Evolutionary conservation across 2,797 vertebrate genomes (phyloP), one percentile per base, ranked within the genome.

Genomic region (Hydrolagus colliei): DNA sequence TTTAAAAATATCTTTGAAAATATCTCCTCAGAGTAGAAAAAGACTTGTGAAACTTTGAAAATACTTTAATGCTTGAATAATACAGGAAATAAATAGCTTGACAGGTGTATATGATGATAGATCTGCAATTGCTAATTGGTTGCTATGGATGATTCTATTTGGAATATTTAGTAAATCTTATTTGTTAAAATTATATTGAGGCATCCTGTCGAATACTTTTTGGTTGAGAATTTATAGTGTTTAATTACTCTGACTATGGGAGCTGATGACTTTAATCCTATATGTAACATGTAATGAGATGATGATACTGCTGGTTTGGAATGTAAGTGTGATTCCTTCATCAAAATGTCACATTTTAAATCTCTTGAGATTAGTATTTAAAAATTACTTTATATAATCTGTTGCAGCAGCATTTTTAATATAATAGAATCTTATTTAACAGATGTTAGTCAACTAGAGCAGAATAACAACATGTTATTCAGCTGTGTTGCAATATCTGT

Each of bases 381-480:
- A 68, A 35, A 14, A 67, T 82, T 35, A 35, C 63, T 9, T 82
- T 32, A 27, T 67, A 2, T 27, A 20, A 10, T 10, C 3, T 82
- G 9, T 65, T 67, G 78, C 61, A 80, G 52, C 22, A 79, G 16
- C 14, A 63, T 79, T 79, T 63, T 63, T 20, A 76, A 20, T 80
- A 4, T 71, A 27, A 52, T 52, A 71, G 32, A 20, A 68, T 84
- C 6, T 71, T 41, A 35, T 84, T 82, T 18, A 84, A 20, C 79
- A 68, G 79, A 84, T 84, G 79, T 61, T 77, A 59, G 35, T 71
- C 41, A 11, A n/a, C 65, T 84, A 67, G 65, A 6, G 65, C 27
- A 0, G 32, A 84, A 52, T 84, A 11, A 52, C 41, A 52, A 52
- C 41, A 52, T 52, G 63, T 68, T 82, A 41, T 27, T 68, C 32